Evolutionary conservation across 2,888 invertebrate genomes (phyloP).

Genomic region (Sericinus montela): DNA sequence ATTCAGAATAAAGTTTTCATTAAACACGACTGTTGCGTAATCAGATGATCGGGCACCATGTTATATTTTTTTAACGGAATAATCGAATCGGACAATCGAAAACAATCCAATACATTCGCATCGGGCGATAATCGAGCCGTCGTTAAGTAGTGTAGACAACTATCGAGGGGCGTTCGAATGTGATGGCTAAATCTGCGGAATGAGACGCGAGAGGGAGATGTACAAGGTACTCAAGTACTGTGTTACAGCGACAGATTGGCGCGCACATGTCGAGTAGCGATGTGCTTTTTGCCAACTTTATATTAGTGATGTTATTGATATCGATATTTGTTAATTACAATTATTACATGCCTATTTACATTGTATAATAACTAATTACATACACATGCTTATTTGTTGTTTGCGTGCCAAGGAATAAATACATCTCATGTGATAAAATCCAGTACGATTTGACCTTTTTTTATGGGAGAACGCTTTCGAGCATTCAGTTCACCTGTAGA

Average conservation of each 20-base stretch:
- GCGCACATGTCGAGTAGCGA: slow-evolving; percentile 75
- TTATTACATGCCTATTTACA: no score
- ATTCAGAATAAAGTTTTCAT: neutral
- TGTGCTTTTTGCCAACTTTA: slow-evolving; percentile 70
- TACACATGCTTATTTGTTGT: no score
- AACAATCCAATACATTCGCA: slow-evolving; percentile 63
- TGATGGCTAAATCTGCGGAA: slow-evolving; percentile 25
- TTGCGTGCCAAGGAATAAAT: no score
- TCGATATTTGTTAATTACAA: neutral
- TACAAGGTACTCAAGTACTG: slow-evolving; percentile 41
- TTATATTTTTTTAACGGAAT: slow-evolving; percentile 43
- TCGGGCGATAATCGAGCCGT: slow-evolving; percentile 61
- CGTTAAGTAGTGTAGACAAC: slow-evolving; percentile 68
- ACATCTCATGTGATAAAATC: no score
- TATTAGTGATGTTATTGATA: slow-evolving; percentile 25
- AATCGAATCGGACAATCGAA: slow-evolving; percentile 63
- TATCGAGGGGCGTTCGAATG: slow-evolving; percentile 44
- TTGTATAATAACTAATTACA: no score
- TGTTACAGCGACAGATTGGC: slow-evolving; percentile 74
- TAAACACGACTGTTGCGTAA: slow-evolving; percentile 23
- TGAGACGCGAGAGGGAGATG: slow-evolving; percentile 34
- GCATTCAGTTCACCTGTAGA: no score
- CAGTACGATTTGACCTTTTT: no score
- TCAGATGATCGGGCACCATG: slow-evolving; percentile 31
- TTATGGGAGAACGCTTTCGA: no score